phyloP scores from a whole-genome alignment of 2,113 vertebrate genomes.

The Axis porcinus region DNA sequence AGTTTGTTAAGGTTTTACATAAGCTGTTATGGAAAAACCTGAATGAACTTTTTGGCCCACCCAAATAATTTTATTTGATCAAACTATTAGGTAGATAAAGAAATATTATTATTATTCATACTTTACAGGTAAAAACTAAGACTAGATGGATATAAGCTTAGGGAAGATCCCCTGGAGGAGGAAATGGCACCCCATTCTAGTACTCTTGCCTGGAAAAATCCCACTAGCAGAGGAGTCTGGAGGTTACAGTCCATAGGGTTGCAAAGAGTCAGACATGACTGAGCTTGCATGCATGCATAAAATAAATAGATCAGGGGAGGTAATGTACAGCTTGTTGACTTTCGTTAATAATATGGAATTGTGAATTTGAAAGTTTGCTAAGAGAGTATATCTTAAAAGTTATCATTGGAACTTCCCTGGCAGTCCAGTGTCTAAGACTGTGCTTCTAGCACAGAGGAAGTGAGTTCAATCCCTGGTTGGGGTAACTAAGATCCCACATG shows the following conservation, averaged over 20 bases:
- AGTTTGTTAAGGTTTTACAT: not conserved
- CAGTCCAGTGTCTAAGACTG: not conserved
- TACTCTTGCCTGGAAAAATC: not conserved
- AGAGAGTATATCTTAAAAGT: not conserved
- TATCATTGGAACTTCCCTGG: not conserved
- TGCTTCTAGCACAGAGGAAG: not conserved
- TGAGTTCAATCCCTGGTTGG: fast-evolving
- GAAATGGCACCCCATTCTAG: not conserved
- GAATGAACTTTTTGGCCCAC: not conserved
- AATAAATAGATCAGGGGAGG: not conserved
- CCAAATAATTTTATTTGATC: not conserved
- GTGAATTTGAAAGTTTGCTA: not conserved
- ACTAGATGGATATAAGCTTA: not conserved
- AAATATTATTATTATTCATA: not conserved
- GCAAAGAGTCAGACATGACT: not conserved
- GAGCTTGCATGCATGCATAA: not conserved
- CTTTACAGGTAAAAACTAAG: not conserved
- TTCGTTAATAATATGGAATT: not conserved
- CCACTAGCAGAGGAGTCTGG: not conserved
- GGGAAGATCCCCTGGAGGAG: not conserved
- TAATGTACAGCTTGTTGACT: not conserved
- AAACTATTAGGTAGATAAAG: not conserved
- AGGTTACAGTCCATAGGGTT: not conserved
- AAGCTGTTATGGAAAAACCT: not conserved
- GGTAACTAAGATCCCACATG: not conserved